Conservation (phyloP, 2,113 vertebrate species). For the Toxotes chatareus region DNA sequence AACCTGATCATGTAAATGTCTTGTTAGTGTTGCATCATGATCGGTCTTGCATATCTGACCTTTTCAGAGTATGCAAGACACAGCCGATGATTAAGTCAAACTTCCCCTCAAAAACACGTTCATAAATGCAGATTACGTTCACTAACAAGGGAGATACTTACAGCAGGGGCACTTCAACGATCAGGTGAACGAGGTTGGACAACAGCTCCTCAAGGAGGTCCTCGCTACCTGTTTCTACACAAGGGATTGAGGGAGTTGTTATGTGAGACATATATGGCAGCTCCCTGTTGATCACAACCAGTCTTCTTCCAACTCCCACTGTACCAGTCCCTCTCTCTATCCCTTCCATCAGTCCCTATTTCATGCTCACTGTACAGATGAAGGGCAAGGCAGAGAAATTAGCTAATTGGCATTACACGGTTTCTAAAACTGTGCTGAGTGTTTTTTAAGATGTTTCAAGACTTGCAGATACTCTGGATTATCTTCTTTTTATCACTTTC, state of each 20-base stretch:
- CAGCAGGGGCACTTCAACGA: slow-evolving; percentile 95
- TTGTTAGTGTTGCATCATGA: neutral
- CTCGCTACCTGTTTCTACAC: slow-evolving; percentile 85
- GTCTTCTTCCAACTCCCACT: slow-evolving; percentile 20
- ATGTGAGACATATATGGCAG: slow-evolving; percentile 37
- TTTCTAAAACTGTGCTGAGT: neutral
- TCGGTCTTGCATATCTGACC: neutral
- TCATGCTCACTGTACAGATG: slow-evolving; percentile 25
- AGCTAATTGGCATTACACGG: neutral
- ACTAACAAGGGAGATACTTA: slow-evolving; percentile 83
- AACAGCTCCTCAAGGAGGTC: slow-evolving; percentile 95
- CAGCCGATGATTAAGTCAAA: slow-evolving; percentile 12
- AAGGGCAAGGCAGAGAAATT: neutral
- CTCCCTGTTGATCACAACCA: slow-evolving; percentile 19
- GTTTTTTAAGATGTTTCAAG: neutral
- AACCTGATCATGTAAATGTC: neutral
- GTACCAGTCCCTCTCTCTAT: neutral
- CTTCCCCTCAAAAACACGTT: neutral
- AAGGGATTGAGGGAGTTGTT: slow-evolving; percentile 31
- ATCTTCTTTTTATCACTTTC: neutral
- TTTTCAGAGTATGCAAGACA: slow-evolving; percentile 27
- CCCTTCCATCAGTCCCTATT: slow-evolving; percentile 5
- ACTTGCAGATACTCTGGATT: neutral
- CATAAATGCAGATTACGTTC: neutral
- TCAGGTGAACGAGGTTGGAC: slow-evolving; percentile 94